These are phyloP conservation scores for Cyclophora albipunctata DNA, from an alignment of 2,888 invertebrate species.

Conservation along the genomic window DNA sequence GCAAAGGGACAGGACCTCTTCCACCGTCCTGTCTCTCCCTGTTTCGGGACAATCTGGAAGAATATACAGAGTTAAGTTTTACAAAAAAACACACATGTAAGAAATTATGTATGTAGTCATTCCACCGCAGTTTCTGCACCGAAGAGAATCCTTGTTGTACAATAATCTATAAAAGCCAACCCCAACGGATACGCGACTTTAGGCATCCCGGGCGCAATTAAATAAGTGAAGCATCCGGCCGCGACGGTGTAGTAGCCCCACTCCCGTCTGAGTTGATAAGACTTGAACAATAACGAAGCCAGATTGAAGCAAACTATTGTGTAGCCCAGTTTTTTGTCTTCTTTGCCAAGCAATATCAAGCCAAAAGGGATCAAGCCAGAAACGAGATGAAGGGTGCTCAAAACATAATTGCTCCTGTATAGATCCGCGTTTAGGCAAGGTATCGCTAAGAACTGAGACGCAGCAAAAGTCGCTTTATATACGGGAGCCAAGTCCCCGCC, in stretches of 20 bases:
- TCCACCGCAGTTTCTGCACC: no score
- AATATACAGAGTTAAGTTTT: no score
- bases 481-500: slow-evolving; percentile 39
- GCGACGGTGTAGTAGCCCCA: slow-evolving; percentile 58
- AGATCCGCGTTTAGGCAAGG: slow-evolving; percentile 59
- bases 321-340: slow-evolving; percentile 41
- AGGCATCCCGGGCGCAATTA: slow-evolving; percentile 26
- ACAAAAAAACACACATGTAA: no score
- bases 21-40: no score
- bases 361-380: slow-evolving; percentile 55
- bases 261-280: slow-evolving; percentile 30
- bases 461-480: slow-evolving; percentile 40
- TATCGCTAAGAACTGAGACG: slow-evolving; percentile 46
- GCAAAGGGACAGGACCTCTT: no score
- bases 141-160: slow-evolving; percentile 19
- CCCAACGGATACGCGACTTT: slow-evolving; percentile 48
- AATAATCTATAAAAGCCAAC: slow-evolving; percentile 50
- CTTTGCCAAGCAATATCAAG: slow-evolving; percentile 39
- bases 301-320: slow-evolving; percentile 47
- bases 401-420: slow-evolving; percentile 27
- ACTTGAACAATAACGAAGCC: slow-evolving; percentile 41
- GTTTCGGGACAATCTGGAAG: no score
- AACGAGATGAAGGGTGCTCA: slow-evolving; percentile 41
- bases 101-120: no score
- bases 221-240: slow-evolving; percentile 45